Percentiles rank a stretch among this genome's conserved stretches.
Conservation (phyloP, 1,140 invertebrate species). For the Gryllus bimaculatus region DNA sequence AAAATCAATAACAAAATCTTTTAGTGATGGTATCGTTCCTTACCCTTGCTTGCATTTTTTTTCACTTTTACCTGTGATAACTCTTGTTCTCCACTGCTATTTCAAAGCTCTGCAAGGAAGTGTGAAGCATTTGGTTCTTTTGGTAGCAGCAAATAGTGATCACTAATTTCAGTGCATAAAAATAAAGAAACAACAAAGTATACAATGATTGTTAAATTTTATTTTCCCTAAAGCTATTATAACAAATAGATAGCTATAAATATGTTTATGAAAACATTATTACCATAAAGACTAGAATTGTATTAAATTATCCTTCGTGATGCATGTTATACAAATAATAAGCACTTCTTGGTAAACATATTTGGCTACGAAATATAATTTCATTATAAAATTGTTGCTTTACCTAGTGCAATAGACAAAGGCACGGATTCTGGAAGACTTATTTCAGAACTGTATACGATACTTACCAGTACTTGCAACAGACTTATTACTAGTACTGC, state of each 20-base stretch:
- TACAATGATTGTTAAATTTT: not conserved
- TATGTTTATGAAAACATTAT: not conserved
- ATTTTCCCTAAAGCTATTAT: not conserved
- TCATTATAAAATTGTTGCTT: not conserved
- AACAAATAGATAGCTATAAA: not conserved
- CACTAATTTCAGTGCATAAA: too few species aligned
- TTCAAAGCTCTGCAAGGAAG: too few species aligned
- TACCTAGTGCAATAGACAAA: not conserved
- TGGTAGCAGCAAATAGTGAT: too few species aligned
- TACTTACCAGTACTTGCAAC: slow-evolving; percentile 39
- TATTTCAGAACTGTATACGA: slow-evolving; percentile 53
- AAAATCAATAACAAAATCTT: too few species aligned
- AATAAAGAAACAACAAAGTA: not conserved
- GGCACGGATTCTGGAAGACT: not conserved
- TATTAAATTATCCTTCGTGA: not conserved
- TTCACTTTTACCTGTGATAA: too few species aligned
- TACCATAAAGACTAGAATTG: not conserved
- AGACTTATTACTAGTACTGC: slow-evolving; percentile 21
- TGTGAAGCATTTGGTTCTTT: too few species aligned
- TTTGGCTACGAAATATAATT: not conserved
- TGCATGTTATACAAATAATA: not conserved
- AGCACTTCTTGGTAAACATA: not conserved
- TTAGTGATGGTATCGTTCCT: too few species aligned
- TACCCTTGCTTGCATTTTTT: too few species aligned
- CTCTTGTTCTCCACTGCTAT: too few species aligned